Conservation (phyloP, 2,888 invertebrate genomes). For the Eudasyphora cyanicolor region DNA sequence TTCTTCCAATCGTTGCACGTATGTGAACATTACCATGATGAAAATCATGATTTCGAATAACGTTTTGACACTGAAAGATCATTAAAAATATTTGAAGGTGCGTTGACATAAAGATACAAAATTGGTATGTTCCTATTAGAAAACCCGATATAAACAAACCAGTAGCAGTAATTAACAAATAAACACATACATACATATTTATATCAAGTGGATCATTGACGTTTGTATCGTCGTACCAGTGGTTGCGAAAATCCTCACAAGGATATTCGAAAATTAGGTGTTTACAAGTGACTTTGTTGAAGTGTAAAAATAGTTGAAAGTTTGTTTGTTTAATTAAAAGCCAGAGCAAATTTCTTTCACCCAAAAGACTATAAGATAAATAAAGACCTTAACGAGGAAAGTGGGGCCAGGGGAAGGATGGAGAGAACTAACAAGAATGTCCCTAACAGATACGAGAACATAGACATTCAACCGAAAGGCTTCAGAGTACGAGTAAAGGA, state of each 20-base stretch:
- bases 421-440: neutral
- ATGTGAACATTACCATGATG: too few species aligned
- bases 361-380: slow-evolving; percentile 30
- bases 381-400: neutral
- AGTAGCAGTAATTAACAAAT: neutral
- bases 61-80: too few species aligned
- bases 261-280: slow-evolving; percentile 31
- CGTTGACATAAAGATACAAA: too few species aligned
- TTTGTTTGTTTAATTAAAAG: slow-evolving; percentile 50
- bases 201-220: slow-evolving; percentile 3
- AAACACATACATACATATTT: neutral
- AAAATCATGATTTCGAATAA: neutral
- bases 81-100: too few species aligned
- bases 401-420: too few species aligned
- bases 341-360: slow-evolving; percentile 33
- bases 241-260: neutral
- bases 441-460: neutral
- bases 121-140: too few species aligned
- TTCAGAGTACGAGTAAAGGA: neutral
- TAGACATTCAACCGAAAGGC: neutral
- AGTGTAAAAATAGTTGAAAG: slow-evolving; percentile 30
- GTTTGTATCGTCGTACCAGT: neutral
- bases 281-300: slow-evolving; percentile 34
- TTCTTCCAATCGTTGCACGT: too few species aligned
- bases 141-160: too few species aligned